Conservation (phyloP, 2,113 vertebrate species). For the Ctenodactylus gundi region DNA sequence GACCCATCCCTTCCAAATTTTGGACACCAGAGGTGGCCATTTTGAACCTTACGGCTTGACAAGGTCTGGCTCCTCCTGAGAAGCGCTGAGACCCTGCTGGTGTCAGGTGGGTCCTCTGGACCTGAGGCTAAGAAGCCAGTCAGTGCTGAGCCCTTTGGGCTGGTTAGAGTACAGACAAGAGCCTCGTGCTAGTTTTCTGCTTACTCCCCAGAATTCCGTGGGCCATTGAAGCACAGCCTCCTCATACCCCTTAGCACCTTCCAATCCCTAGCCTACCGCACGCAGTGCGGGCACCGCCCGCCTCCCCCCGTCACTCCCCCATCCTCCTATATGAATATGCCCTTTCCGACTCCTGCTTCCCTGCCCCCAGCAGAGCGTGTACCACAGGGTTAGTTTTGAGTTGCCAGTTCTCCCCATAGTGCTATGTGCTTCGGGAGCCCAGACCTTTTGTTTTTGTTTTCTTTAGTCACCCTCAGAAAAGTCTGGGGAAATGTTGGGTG, state of each 20-base stretch:
- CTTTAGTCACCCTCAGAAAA: accelerated
- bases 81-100: background rate
- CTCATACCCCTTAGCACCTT: background rate
- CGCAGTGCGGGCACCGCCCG: no score
- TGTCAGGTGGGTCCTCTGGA: accelerated
- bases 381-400: accelerated
- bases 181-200: background rate
- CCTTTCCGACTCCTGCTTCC: no score
- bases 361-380: accelerated
- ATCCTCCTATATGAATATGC: accelerated
- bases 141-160: accelerated
- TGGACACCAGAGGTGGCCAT: background rate
- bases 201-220: background rate
- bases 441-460: background rate
- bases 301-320: no score
- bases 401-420: background rate
- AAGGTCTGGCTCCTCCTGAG: accelerated
- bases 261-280: no score
- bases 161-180: accelerated
- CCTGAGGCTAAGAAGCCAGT: background rate
- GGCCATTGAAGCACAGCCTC: accelerated
- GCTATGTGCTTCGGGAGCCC: background rate
- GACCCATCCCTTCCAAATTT: background rate
- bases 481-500: no score
- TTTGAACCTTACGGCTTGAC: background rate